phyloP scores from a whole-genome alignment of 1,140 invertebrate species.

The Calycopis cecrops region DNA sequence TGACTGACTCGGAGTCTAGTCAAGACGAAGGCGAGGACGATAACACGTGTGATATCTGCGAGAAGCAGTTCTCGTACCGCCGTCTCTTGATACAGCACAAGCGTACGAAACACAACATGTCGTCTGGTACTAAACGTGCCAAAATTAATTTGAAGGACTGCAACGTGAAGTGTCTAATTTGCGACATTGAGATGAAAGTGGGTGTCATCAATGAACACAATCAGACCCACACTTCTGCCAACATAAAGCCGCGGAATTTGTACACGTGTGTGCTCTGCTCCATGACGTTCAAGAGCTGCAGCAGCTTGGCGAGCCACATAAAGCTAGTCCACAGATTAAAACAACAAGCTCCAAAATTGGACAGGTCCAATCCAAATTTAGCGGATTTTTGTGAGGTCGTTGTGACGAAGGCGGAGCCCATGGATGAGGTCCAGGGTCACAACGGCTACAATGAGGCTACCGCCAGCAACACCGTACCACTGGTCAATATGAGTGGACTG shows the following conservation, averaged over 20 bases:
- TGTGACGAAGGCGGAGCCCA: slow-evolving; percentile 67
- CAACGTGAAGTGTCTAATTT: slow-evolving; percentile 60
- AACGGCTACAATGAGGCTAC: slow-evolving; percentile 60
- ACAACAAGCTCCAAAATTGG: slow-evolving; percentile 29
- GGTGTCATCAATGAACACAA: slow-evolving; percentile 64
- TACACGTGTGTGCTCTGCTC: slow-evolving; percentile 63
- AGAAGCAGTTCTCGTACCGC: slow-evolving; percentile 63
- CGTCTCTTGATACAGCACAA: slow-evolving; percentile 51
- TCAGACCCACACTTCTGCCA: slow-evolving; percentile 53
- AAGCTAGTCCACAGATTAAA: slow-evolving; percentile 55
- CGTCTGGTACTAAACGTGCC: slow-evolving; percentile 54
- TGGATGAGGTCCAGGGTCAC: slow-evolving; percentile 59
- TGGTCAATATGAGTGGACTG: slow-evolving; percentile 50
- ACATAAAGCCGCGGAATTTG: slow-evolving; percentile 62
- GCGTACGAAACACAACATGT: slow-evolving; percentile 56
- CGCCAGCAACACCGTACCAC: slow-evolving; percentile 27
- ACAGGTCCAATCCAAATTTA: slow-evolving; percentile 35
- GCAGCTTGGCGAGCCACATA: slow-evolving; percentile 52
- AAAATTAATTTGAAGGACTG: slow-evolving; percentile 60
- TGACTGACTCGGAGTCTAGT: slow-evolving; percentile 45
- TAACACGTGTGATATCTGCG: slow-evolving; percentile 63
- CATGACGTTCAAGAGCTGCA: slow-evolving; percentile 60
- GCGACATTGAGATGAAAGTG: slow-evolving; percentile 65
- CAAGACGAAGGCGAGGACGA: slow-evolving; percentile 48
- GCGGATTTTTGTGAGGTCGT: slow-evolving; percentile 75